Evolutionary conservation across 2,888 invertebrate species (phyloP).

Genomic region (Calliopum simillimum): DNA sequence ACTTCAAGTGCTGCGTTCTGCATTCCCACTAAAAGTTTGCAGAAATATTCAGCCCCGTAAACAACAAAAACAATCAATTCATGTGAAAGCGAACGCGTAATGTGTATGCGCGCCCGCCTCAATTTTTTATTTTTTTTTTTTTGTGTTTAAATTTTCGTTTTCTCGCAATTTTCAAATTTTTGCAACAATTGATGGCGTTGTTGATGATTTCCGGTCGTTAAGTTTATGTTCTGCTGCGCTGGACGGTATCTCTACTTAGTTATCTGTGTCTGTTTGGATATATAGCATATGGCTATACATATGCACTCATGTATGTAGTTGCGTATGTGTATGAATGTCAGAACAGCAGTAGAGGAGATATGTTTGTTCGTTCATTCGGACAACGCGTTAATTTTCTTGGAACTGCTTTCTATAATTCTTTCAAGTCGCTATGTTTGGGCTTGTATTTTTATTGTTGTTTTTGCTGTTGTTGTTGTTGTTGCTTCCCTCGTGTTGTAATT

Average conservation of each 20-base stretch:
- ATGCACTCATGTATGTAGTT: neutral
- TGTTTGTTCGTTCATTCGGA: neutral
- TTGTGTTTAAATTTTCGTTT: too few species aligned
- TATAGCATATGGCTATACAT: neutral
- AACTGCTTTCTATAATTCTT: slow-evolving; percentile 30
- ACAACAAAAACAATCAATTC: too few species aligned
- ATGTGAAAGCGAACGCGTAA: too few species aligned
- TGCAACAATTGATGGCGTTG: slow-evolving; percentile 54
- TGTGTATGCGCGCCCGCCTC: too few species aligned
- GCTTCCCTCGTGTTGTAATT: neutral
- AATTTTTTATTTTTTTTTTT: too few species aligned
- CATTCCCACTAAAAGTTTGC: too few species aligned
- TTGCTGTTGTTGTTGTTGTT: slow-evolving; percentile 17
- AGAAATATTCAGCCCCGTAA: too few species aligned
- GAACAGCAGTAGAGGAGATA: neutral
- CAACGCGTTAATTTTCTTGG: slow-evolving; percentile 19
- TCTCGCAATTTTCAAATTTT: too few species aligned
- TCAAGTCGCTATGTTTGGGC: slow-evolving; percentile 11
- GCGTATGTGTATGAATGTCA: neutral
- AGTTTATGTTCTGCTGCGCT: neutral
- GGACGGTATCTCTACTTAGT: neutral
- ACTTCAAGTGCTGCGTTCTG: too few species aligned
- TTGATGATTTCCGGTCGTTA: slow-evolving; percentile 60
- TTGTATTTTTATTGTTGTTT: slow-evolving; percentile 7
- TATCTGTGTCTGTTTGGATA: neutral